phyloP scores from a whole-genome alignment of 1,140 invertebrate species.

The Anastatus disparis region DNA sequence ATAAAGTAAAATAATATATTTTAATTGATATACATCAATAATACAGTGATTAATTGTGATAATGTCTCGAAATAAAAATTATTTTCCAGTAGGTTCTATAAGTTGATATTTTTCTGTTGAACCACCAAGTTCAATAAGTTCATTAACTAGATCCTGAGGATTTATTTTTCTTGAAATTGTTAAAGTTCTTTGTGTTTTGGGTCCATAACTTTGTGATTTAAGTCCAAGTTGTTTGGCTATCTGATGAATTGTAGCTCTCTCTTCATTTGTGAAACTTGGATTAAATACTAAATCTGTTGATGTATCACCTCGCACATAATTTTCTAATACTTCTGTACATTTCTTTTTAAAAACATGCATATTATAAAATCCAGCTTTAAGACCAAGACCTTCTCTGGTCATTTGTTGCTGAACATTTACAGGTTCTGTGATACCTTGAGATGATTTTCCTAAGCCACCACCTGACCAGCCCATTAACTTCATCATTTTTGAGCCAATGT shows the following conservation, averaged over 20 bases:
- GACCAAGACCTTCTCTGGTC: slow-evolving; percentile 57
- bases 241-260: slow-evolving; percentile 75
- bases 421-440: slow-evolving; percentile 76
- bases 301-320: slow-evolving; percentile 66
- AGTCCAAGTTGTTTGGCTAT: slow-evolving; percentile 58
- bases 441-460: slow-evolving; percentile 77
- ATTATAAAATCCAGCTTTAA: slow-evolving; percentile 52
- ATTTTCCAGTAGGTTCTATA: slow-evolving; percentile 47
- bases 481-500: slow-evolving; percentile 78
- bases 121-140: slow-evolving; percentile 55
- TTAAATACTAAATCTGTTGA: slow-evolving; percentile 75
- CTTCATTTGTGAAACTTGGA: slow-evolving; percentile 76
- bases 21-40: not conserved
- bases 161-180: slow-evolving; percentile 57
- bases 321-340: slow-evolving; percentile 53
- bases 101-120: slow-evolving; percentile 58
- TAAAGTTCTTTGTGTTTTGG: slow-evolving; percentile 52
- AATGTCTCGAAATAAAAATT: not conserved
- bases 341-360: slow-evolving; percentile 61
- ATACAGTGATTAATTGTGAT: not conserved
- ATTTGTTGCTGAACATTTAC: slow-evolving; percentile 65
- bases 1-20: too few species aligned
- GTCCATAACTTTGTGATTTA: slow-evolving; percentile 58
- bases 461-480: slow-evolving; percentile 85
- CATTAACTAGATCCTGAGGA: slow-evolving; percentile 49